Base-by-base conservation (phyloP, 2,888 invertebrate species). In the Yponomeuta evonymella region DNA sequence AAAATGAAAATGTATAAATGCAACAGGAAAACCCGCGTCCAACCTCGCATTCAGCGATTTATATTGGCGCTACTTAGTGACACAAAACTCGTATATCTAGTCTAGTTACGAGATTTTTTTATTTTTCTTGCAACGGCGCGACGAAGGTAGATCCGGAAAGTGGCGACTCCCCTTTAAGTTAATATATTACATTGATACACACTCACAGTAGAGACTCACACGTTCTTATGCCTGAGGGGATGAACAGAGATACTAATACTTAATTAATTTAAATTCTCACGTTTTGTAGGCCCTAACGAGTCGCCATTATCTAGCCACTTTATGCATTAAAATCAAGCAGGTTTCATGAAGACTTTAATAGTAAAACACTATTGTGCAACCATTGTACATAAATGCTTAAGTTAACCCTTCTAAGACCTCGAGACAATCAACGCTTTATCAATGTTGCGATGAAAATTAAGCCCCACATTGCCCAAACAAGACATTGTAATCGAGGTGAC, bases 351-450 rank as follows among this genome's bases (percentile, higher is more conserved):
- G 51, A 58, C 1, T 9, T 23, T 23, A 23, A 23, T 23, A 23
- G 23, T 23, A 23, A 23, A 23, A 23, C 23, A 12, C 51, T 12
- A 58, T 5, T 6, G 51, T 58, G 23, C 15, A 58, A 58, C 4
- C 15, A 15, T 58, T 58, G 51, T 12, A 58, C 51, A 58, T 5
- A 58, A 58, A 58, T 58, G 12, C 51, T 58, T 58, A 58, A 15
- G 15, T 58, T 58, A 58, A 58, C 51, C 51, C 51, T 58, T 58
- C 51, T 58, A 58, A 58, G 51, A 58, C 51, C 51, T 58, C 51
- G 51, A 58, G 51, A 58, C 51, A 58, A 58, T 58, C 51, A 58
- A 58, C 51, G 15, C 51, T 58, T 58, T 58, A 15, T 58, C 51
- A 58, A 58, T 58, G 12, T 15, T 15, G 51, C 51, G 51, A 58